Percentiles rank a stretch among this genome's conserved stretches.
Conservation (phyloP, 2,113 vertebrate genomes). For the Etheostoma cragini region DNA sequence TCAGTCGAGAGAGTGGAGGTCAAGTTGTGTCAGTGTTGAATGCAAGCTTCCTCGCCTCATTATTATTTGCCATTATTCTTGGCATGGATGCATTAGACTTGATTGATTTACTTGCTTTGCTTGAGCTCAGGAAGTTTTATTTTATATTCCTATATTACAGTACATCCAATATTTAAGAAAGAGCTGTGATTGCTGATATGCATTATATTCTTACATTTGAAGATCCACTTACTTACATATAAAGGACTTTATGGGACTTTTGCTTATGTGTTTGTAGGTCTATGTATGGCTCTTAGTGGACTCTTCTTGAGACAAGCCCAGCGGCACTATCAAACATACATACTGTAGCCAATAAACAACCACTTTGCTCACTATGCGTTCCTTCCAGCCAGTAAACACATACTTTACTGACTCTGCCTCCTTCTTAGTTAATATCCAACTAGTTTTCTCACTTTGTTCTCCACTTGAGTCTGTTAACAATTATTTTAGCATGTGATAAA, state of each 20-base stretch:
- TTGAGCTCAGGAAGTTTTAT: conserved; percentile 48
- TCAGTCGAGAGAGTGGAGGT: conserved; percentile 75
- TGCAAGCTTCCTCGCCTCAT: conserved; percentile 72
- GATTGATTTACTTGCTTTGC: conserved; percentile 72
- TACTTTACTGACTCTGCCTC: conserved; percentile 29
- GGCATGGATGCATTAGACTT: conserved; percentile 66
- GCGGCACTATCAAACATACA: conserved; percentile 9
- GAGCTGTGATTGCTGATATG: conserved; percentile 6
- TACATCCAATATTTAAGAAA: not conserved
- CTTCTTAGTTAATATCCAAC: conserved; percentile 47
- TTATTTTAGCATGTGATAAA: conserved; percentile 39
- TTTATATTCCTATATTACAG: not conserved
- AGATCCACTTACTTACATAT: not conserved
- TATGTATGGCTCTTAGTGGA: conserved; percentile 25
- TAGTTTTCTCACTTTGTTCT: conserved; percentile 24
- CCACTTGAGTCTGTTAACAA: conserved; percentile 35
- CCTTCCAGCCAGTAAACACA: conserved; percentile 51
- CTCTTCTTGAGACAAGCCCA: conserved; percentile 2
- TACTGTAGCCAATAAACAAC: conserved; percentile 41
- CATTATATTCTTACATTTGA: conserved; percentile 17
- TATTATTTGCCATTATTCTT: conserved; percentile 76
- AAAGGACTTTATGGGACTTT: too few relatives aligned
- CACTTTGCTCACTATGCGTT: conserved; percentile 44
- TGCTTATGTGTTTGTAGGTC: not conserved
- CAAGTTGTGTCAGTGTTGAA: conserved; percentile 77